phyloP scores from a whole-genome alignment of 92 coral and sea anemone species.

The Zoanthus solanderi region DNA sequence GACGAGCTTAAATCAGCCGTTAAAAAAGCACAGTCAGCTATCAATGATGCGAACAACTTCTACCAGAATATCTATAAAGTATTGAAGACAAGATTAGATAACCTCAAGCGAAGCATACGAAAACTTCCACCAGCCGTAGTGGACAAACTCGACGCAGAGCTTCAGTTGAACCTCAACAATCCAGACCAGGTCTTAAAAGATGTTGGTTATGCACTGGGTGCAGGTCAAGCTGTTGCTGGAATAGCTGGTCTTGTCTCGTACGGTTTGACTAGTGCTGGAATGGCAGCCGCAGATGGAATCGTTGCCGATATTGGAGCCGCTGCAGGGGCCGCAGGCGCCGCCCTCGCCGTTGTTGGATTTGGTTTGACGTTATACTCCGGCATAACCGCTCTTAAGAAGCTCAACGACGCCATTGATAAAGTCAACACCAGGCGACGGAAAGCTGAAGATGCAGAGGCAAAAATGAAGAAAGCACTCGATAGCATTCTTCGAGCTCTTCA shows the following conservation, averaged over 20 bases:
- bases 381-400: slow-evolving; percentile 61
- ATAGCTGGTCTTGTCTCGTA: slow-evolving; percentile 57
- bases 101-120: slow-evolving; percentile 74
- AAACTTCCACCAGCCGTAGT: slow-evolving; percentile 72
- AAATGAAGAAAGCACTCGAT: slow-evolving; percentile 74
- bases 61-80: slow-evolving; percentile 69
- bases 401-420: slow-evolving; percentile 73
- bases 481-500: slow-evolving; percentile 56
- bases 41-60: slow-evolving; percentile 69
- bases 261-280: slow-evolving; percentile 65
- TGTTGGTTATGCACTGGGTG: slow-evolving; percentile 53
- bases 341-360: slow-evolving; percentile 72
- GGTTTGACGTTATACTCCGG: slow-evolving; percentile 72
- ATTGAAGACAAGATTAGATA: slow-evolving; percentile 73
- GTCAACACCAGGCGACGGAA: slow-evolving; percentile 56
- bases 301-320: slow-evolving; percentile 65
- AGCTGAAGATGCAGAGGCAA: slow-evolving; percentile 61
- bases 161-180: slow-evolving; percentile 55
- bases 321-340: slow-evolving; percentile 68
- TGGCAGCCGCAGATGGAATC: slow-evolving; percentile 72
- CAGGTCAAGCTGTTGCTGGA: slow-evolving; percentile 50
- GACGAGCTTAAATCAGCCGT: slow-evolving; percentile 59
- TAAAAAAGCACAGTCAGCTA: slow-evolving; percentile 58
- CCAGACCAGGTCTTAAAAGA: slow-evolving; percentile 63
- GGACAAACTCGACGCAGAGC: slow-evolving; percentile 61